Conservation (phyloP, 1,140 invertebrate species). For the Mya arenaria region DNA sequence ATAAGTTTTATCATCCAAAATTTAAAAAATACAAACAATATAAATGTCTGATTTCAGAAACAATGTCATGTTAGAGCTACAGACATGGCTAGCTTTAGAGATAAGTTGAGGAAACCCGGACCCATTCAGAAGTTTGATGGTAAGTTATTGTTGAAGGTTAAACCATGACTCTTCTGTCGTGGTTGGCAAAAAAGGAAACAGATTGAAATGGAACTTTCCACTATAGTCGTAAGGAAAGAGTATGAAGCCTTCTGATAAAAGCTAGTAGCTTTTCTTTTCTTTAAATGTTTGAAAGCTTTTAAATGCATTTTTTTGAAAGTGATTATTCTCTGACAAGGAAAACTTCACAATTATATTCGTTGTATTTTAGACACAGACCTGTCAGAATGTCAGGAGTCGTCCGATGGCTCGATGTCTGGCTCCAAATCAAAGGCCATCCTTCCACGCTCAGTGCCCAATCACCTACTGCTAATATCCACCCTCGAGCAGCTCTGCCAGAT, state of each 20-base stretch:
- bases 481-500: slow-evolving; percentile 68
- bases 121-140: slow-evolving; percentile 26
- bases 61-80: too few relatives aligned
- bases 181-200: too few relatives aligned
- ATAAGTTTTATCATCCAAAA: too few relatives aligned
- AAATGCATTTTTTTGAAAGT: not conserved
- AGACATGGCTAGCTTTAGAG: slow-evolving; percentile 32
- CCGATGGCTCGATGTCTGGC: not conserved
- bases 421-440: slow-evolving; percentile 22
- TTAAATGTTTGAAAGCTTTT: not conserved
- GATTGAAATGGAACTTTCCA: too few relatives aligned
- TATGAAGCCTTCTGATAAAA: not conserved
- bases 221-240: too few relatives aligned
- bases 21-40: too few relatives aligned
- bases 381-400: slow-evolving; percentile 16
- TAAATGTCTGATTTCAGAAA: too few relatives aligned
- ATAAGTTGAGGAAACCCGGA: slow-evolving; percentile 29
- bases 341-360: not conserved
- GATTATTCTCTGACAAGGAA: not conserved
- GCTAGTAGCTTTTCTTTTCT: not conserved
- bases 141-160: too few relatives aligned
- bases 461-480: slow-evolving; percentile 67
- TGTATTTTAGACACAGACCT: slow-evolving; percentile 28
- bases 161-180: too few relatives aligned
- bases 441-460: slow-evolving; percentile 62